Evolutionary conservation across 1,140 invertebrate species (phyloP).

Genomic region (Lanistes nyassanus): DNA sequence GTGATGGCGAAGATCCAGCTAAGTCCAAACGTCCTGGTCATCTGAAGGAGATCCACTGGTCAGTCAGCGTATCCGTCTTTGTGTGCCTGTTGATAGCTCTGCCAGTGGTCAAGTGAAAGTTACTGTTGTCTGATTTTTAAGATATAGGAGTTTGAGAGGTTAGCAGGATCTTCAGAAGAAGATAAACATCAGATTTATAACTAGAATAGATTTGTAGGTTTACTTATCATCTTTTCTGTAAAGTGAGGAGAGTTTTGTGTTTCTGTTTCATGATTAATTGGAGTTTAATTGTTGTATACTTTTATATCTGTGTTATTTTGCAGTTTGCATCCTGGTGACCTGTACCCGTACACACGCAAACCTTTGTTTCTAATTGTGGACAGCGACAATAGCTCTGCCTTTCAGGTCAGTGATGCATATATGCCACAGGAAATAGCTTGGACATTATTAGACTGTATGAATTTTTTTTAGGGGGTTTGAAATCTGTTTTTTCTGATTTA

Average conservation of each 20-base stretch:
- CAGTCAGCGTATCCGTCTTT: conserved; percentile 30
- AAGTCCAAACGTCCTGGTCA: conserved; percentile 73
- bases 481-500: background rate
- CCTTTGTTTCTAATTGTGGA: conserved; percentile 94
- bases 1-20: conserved; percentile 74
- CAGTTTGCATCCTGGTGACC: conserved; percentile 89
- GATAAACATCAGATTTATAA: too few species aligned
- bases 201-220: too few species aligned
- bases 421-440: background rate
- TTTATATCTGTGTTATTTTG: conserved; percentile 30
- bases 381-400: conserved; percentile 94
- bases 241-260: too few species aligned
- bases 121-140: too few species aligned
- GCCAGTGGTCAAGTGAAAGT: too few species aligned
- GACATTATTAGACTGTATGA: background rate
- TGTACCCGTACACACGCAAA: conserved; percentile 90
- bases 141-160: too few species aligned
- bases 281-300: background rate
- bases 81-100: background rate
- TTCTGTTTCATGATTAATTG: too few species aligned
- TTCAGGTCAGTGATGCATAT: conserved; percentile 71
- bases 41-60: conserved; percentile 83
- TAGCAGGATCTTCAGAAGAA: too few species aligned
- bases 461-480: background rate
- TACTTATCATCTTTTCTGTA: too few species aligned